Conservation (phyloP, 2,797 vertebrate genomes). For the Pitangus sulphuratus region DNA sequence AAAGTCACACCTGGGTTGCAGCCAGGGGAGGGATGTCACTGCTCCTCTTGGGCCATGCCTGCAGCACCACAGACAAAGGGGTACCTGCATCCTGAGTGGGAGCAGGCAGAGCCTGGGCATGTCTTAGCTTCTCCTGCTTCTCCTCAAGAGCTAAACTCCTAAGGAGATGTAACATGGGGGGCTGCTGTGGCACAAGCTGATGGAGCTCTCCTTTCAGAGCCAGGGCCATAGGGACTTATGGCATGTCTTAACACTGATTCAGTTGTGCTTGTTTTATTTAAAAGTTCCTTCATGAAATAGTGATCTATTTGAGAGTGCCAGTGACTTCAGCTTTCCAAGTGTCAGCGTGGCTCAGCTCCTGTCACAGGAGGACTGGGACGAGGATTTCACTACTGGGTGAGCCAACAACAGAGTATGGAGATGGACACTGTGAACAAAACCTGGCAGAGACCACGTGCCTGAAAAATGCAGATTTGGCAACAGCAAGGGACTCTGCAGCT, state of each 20-base stretch:
- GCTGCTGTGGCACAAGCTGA: neutral
- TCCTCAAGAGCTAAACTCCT: neutral
- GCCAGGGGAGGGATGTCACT: neutral
- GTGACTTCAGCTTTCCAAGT: neutral
- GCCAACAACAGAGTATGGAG: neutral
- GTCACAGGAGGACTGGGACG: neutral
- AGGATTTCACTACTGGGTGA: neutral
- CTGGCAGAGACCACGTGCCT: rapidly evolving
- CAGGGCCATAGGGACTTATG: neutral
- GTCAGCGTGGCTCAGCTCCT: neutral
- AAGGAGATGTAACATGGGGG: rapidly evolving
- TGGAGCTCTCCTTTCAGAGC: neutral
- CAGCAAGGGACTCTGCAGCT: neutral
- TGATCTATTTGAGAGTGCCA: neutral
- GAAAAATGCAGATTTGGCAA: neutral
- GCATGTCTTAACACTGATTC: neutral
- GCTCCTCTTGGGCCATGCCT: neutral
- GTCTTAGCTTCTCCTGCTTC: rapidly evolving
- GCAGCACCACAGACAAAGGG: rapidly evolving
- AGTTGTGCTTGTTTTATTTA: neutral
- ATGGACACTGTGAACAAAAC: neutral
- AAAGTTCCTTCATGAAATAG: neutral
- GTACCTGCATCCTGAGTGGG: neutral
- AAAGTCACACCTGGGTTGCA: rapidly evolving
- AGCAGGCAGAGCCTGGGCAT: neutral